A percentile compares a stretch with the other conserved stretches of the same genome.
These are phyloP conservation scores for Mythimna pallens DNA, from an alignment of 2,888 invertebrate genomes.

Conservation along the genomic window DNA sequence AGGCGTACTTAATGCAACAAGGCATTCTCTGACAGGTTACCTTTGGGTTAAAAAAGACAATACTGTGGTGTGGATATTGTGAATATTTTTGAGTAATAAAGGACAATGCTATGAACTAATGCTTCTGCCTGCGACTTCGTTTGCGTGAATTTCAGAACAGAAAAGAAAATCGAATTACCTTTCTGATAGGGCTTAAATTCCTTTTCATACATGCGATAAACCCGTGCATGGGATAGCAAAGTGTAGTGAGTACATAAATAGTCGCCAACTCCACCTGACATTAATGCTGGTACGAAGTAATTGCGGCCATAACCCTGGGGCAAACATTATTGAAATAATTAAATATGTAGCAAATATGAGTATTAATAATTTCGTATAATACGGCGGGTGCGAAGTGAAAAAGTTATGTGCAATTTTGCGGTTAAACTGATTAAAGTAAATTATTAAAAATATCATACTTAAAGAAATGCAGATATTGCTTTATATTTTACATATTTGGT, in stretches of 20 bases:
- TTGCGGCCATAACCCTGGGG: slow-evolving; percentile 87
- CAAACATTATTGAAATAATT: not conserved
- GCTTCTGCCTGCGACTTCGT: not conserved
- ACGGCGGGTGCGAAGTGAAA: no score
- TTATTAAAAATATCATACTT: no score
- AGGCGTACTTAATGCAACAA: no score
- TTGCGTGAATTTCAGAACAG: no score
- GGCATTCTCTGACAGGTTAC: no score
- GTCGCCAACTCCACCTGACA: slow-evolving; percentile 87
- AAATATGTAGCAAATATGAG: not conserved
- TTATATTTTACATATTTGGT: no score
- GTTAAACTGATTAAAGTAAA: no score
- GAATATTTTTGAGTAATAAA: not conserved
- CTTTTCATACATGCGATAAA: slow-evolving; percentile 91
- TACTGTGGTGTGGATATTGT: not conserved
- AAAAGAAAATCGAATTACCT: slow-evolving; percentile 74
- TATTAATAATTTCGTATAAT: no score
- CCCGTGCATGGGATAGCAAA: slow-evolving; percentile 92
- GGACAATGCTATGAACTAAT: not conserved
- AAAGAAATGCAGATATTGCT: no score
- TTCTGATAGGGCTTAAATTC: slow-evolving; percentile 88
- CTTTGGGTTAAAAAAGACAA: no score
- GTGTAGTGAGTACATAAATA: slow-evolving; percentile 92
- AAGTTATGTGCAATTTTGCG: no score
- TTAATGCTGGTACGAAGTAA: slow-evolving; percentile 90